Evolutionary conservation across 2,113 vertebrate species (phyloP), one percentile per base, ranked within the genome.

Genomic region (Camelus dromedarius): DNA sequence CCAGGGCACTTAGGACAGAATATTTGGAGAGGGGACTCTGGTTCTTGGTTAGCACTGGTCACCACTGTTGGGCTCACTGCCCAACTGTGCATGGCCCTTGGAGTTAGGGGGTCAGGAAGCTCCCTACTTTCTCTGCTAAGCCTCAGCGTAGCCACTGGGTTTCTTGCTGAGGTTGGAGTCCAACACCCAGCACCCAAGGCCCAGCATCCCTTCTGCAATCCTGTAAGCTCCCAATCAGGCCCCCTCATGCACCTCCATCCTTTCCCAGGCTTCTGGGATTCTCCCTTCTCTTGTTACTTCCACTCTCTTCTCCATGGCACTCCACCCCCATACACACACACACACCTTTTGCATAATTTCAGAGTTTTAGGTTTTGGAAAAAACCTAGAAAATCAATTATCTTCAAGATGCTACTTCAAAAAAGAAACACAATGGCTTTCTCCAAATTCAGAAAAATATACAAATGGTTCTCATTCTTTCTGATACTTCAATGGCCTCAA

Each of bases 401-500:
- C 50, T 54, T 75, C 30, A n/a, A 89, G 64, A 19, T 69, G 52
- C 67, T 69, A 72, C 42, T 77, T 9, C 22, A 56, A 26, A 2
- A 83, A 70, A 32, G 62, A 32, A 70, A 38, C 24, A 88, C 60
- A 83, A 32, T 30, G 42, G 32, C 19, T 22, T 86, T 94, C 81
- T 77, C 70, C 15, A 32, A 83, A 95, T 89, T 89, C 83, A 64
- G 54, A 83, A 60, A 66, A 70, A 50, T 35, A 83, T 52, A 79
- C 12, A 95, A 58, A 58, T 18, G 50, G 30, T 48, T 92, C 28
- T 92, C 52, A 87, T 42, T 75, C 26, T 62, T 89, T 92, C 62
- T 91, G 62, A 66, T n/a, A 24, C 8, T 69, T 54, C 54, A n/a
- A 42, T 0, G 30, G 30, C 35, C 9, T 69, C 60, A 60, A 91